phyloP scores from a whole-genome alignment of 2,797 vertebrate genomes.

The Benthosema pterotum region DNA sequence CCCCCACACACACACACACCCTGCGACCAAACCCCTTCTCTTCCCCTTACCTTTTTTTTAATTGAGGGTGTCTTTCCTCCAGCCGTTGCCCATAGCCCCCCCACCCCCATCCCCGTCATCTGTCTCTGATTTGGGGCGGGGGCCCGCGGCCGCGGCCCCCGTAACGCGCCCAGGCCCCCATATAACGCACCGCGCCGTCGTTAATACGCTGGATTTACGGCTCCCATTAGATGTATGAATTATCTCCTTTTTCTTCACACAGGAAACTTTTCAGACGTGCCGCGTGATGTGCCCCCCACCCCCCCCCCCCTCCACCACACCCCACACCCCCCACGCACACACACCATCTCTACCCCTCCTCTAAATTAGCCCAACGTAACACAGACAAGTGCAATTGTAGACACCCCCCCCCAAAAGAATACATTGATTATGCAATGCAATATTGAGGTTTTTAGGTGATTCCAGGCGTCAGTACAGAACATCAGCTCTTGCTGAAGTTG shows the following conservation, averaged over 20 bases:
- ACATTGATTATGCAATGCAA: too few relatives aligned
- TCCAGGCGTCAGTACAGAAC: too few relatives aligned
- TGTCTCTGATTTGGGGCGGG: constrained; percentile 87
- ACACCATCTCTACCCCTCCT: too few relatives aligned
- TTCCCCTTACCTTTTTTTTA: constrained; percentile 24
- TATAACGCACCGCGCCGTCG: constrained; percentile 82
- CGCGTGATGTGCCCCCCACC: constrained; percentile 65
- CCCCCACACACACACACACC: constrained; percentile 2
- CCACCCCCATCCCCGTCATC: constrained; percentile 77
- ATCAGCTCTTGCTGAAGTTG: too few relatives aligned
- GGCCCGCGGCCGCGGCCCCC: constrained; percentile 75
- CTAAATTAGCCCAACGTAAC: too few relatives aligned
- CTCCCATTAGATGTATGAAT: constrained; percentile 92
- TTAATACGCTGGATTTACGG: constrained; percentile 92
- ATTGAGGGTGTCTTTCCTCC: constrained; percentile 82
- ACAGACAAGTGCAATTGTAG: too few relatives aligned
- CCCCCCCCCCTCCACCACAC: constrained; percentile 43
- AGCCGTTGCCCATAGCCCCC: too few relatives aligned
- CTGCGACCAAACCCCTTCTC: constrained; percentile 45
- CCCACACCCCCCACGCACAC: constrained; percentile 30
- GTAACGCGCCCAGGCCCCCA: constrained; percentile 81
- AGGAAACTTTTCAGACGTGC: constrained; percentile 88
- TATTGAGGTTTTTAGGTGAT: too few relatives aligned
- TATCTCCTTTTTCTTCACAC: constrained; percentile 85
- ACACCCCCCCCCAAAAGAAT: too few relatives aligned